Evolutionary conservation across 2,797 vertebrate species (phyloP), one percentile per base, ranked within the genome.

Genomic region (Pseudomugil tenellus): DNA sequence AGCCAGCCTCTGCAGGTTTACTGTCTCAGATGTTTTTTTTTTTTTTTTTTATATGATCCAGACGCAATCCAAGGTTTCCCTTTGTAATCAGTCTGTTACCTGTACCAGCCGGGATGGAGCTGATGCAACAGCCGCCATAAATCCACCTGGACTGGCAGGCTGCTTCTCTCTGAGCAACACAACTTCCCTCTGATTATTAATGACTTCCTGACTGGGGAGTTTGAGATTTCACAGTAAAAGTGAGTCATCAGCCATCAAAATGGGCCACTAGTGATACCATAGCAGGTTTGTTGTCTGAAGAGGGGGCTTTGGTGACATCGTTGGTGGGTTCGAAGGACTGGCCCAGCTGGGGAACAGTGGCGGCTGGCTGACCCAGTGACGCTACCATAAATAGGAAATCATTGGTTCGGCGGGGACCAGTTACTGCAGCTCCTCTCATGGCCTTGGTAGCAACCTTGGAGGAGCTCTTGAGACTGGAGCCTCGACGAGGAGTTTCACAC

Each of bases 381-480:
- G 91, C 92, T 14, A 91, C 90, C 84, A 92, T 78, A 57, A 79
- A 82, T 12, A 91, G 80, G 28, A 92, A 59, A 70, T 92, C 72
- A 1, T 87, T 85, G 65, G 71, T 84, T 5, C 63, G 83, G 9
- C 70, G 84, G 28, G 57, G 70, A 2, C 79, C 61, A 0, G 58
- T 67, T 43, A 55, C 49, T 9, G 63, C 68, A 3, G 3, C 58
- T 0, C 76, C 83, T 21, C 82, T 88, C 63, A 83, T 1, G 6
- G 35, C 79, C 76, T 90, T 93, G 62, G 90, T 92, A 17, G 63
- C 63, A 1, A 85, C 84, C 79, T 90, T 94, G 58, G 92, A 94
- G 12, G 92, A 92, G 74, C 85, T 93, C 84, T 76, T 95, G 0
- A 89, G 0, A 72, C 91, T 93, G 75, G 92, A 94, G 61, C 84